Evolutionary conservation across 2,113 vertebrate genomes (phyloP).

Genomic region (Piprites chloris): DNA sequence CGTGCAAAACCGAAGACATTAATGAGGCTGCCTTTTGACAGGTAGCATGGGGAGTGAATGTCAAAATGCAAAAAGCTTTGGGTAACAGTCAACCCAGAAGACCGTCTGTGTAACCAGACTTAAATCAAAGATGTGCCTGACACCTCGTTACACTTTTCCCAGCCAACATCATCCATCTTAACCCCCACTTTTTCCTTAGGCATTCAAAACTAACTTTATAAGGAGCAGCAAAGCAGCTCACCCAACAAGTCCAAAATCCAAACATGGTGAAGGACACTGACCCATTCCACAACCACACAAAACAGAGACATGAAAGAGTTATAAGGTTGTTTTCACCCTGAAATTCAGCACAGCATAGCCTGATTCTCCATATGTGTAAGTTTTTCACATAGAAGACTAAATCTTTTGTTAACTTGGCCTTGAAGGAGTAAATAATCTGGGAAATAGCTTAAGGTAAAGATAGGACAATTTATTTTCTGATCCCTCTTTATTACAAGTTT

Average conservation of each 20-base stretch:
- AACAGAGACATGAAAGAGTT: neutral
- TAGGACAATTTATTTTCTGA: neutral
- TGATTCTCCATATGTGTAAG: rapidly evolving
- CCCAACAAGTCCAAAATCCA: neutral
- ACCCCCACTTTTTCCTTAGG: neutral
- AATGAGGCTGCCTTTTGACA: neutral
- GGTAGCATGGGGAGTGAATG: neutral
- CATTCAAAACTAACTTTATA: neutral
- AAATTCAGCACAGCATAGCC: neutral
- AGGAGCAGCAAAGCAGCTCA: neutral
- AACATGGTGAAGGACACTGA: neutral
- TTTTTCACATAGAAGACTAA: neutral
- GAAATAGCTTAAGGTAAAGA: neutral
- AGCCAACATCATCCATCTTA: neutral
- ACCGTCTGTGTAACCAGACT: neutral
- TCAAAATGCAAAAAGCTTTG: neutral
- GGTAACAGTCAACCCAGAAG: neutral
- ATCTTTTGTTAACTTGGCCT: neutral
- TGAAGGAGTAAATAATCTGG: neutral
- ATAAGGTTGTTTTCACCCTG: neutral
- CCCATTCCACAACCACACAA: neutral
- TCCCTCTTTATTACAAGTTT: neutral
- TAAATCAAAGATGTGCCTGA: neutral
- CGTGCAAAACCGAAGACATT: neutral
- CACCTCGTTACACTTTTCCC: neutral